phyloP scores from a whole-genome alignment of 1,140 invertebrate species.

The Temnothorax curvispinosus region DNA sequence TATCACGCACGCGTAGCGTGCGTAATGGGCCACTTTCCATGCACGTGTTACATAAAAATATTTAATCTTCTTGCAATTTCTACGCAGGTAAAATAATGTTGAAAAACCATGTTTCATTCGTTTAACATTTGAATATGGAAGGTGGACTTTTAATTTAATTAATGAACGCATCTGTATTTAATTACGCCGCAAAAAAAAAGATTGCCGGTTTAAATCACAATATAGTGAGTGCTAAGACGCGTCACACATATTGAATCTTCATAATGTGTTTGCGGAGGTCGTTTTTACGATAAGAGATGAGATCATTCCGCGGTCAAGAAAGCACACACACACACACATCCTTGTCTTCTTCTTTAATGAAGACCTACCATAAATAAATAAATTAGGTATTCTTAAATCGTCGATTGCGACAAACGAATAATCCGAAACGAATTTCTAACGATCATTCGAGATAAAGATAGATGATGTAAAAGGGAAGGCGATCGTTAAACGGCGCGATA shows the following conservation, averaged over 20 bases:
- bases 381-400: background rate
- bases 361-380: background rate
- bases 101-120: background rate
- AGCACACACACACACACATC: background rate
- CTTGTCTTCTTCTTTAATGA: background rate
- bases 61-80: background rate
- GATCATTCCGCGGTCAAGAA: background rate
- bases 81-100: slow-evolving; percentile 1
- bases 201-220: background rate
- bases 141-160: slow-evolving; percentile 15
- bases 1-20: too few species aligned
- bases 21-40: too few species aligned
- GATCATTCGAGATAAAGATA: background rate
- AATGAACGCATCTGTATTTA: background rate
- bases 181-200: background rate
- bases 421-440: slow-evolving; percentile 5
- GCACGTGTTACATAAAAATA: too few species aligned
- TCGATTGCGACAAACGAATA: background rate
- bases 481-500: background rate
- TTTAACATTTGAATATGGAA: background rate
- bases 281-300: background rate
- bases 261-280: background rate
- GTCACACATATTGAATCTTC: background rate
- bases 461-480: background rate
- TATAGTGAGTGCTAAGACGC: background rate